Conservation (phyloP, 2,113 vertebrate species). For the Siniperca knerii region DNA sequence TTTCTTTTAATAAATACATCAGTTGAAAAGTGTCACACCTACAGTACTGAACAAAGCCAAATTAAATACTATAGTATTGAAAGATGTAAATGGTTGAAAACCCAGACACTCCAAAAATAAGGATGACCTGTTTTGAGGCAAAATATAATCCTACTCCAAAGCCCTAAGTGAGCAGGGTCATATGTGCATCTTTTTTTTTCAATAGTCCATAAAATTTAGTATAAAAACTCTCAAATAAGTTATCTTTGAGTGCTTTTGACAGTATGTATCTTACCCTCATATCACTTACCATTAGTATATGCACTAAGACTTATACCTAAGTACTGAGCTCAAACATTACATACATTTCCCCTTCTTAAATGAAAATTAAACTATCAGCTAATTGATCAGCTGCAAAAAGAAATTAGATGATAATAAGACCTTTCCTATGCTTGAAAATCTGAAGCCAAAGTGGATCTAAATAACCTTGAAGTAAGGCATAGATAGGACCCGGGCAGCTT, state of each 20-base stretch:
- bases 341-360: conserved; percentile 27
- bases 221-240: neutral
- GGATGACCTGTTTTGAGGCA: conserved; percentile 5
- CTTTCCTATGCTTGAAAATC: conserved; percentile 53
- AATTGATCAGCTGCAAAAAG: conserved; percentile 75
- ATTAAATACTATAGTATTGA: neutral
- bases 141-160: neutral
- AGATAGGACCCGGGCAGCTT: conserved; percentile 45
- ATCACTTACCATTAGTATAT: neutral
- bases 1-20: neutral
- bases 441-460: conserved; percentile 57
- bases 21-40: neutral
- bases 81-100: conserved; percentile 8
- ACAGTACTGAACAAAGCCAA: neutral
- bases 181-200: neutral
- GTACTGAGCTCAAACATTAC: conserved; percentile 8
- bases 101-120: conserved; percentile 3
- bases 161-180: neutral
- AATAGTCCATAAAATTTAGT: neutral
- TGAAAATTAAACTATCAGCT: conserved; percentile 60
- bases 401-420: conserved; percentile 70
- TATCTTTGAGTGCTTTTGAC: neutral
- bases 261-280: neutral
- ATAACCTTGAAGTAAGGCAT: conserved; percentile 53
- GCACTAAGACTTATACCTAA: conserved; percentile 1